Conservation (phyloP, 2,888 invertebrate species). For the Epirrita christyi region DNA sequence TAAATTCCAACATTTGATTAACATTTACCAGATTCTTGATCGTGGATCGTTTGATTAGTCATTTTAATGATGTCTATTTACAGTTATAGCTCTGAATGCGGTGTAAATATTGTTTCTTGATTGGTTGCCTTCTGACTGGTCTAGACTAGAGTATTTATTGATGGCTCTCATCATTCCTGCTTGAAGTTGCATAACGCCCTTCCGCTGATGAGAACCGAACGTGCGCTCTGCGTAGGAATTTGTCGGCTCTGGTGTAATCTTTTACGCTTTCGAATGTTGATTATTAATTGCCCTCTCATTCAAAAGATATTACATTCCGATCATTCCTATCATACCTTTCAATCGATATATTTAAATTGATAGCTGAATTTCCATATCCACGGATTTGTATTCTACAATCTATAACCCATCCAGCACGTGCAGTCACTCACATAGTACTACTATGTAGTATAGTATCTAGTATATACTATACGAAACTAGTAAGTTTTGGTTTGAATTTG, state of each 20-base stretch:
- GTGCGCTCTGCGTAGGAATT: constrained; percentile 62
- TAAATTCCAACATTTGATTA: constrained; percentile 77
- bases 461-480: no score
- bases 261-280: constrained; percentile 78
- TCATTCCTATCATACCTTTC: constrained; percentile 61
- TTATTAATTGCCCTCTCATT: constrained; percentile 76
- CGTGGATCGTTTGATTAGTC: constrained; percentile 77
- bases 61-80: constrained; percentile 75
- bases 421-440: constrained; percentile 6
- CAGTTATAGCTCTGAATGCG: constrained; percentile 74
- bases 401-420: constrained; percentile 26
- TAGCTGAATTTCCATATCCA: constrained; percentile 37
- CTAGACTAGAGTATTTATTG: constrained; percentile 55
- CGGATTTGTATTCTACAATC: constrained; percentile 18
- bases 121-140: constrained; percentile 41
- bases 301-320: constrained; percentile 71
- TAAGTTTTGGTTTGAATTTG: constrained; percentile 9
- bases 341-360: constrained; percentile 52
- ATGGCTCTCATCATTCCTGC: constrained; percentile 61
- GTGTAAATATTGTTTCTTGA: constrained; percentile 71
- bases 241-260: constrained; percentile 73
- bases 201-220: constrained; percentile 46
- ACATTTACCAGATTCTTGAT: constrained; percentile 75
- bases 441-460: no score
- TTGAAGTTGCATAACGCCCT: constrained; percentile 58